These are phyloP conservation scores for Trachelus iudaicus DNA, from an alignment of 2,888 invertebrate species.

Conservation along the genomic window DNA sequence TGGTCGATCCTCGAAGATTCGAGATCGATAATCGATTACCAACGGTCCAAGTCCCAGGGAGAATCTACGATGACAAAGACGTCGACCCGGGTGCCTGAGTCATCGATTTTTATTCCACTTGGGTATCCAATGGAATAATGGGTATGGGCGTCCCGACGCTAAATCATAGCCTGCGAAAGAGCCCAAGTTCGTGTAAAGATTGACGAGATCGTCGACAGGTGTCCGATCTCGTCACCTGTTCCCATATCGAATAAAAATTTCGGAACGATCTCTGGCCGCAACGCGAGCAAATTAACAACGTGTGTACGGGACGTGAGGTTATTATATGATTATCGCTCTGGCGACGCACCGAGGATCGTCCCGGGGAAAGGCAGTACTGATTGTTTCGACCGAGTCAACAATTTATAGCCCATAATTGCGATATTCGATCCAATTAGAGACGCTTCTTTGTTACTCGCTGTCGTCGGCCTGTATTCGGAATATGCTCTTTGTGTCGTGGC, in stretches of 20 bases:
- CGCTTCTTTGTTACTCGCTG: constrained; percentile 22
- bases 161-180: not conserved
- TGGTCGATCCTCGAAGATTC: not conserved
- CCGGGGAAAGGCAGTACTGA: not conserved
- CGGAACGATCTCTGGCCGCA: not conserved
- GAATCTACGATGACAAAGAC: not conserved
- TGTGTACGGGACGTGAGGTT: not conserved
- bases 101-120: not conserved
- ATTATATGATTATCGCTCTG: not conserved
- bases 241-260: not conserved
- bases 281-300: not conserved
- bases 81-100: not conserved
- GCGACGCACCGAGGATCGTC: not conserved
- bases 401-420: constrained; percentile 23
- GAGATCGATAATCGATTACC: not conserved
- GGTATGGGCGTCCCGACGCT: not conserved
- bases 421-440: constrained; percentile 25
- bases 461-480: constrained; percentile 15
- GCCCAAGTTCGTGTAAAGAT: not conserved
- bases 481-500: constrained; percentile 2
- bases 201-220: not conserved
- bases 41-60: not conserved
- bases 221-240: not conserved
- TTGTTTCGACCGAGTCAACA: constrained; percentile 1
- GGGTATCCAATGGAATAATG: not conserved